A percentile compares a stretch with the other conserved stretches of the same genome.
Conservation (phyloP, 2,797 vertebrate species). For the Phataginus tricuspis region DNA sequence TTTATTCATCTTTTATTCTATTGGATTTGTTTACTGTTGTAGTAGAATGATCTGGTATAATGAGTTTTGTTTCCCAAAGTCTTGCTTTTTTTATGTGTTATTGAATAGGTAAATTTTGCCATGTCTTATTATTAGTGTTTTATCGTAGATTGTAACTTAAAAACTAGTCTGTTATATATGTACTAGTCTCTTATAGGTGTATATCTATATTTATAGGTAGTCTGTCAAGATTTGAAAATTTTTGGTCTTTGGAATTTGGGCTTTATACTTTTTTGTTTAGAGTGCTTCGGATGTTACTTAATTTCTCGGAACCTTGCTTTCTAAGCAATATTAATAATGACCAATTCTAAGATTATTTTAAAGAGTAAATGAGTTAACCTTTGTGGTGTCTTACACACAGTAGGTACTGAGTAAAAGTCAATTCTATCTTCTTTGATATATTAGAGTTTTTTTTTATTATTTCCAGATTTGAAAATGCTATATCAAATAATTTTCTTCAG, state of each 20-base stretch:
- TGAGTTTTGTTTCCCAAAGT: background rate
- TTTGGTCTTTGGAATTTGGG: background rate
- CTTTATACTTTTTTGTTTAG: constrained; percentile 12
- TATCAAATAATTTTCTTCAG: background rate
- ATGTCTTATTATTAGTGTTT: constrained; percentile 65
- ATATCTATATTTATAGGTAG: background rate
- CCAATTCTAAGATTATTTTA: background rate
- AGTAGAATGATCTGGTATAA: background rate
- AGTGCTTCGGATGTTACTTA: background rate
- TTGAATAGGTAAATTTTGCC: constrained; percentile 56
- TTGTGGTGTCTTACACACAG: background rate
- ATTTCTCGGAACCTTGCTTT: constrained; percentile 30
- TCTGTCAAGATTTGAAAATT: background rate
- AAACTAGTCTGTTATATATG: background rate
- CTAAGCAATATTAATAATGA: background rate
- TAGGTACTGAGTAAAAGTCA: background rate
- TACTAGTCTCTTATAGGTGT: background rate
- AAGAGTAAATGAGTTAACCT: background rate
- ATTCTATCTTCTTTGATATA: background rate
- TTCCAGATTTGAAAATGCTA: constrained; percentile 1
- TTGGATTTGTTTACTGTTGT: background rate
- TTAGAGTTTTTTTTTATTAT: background rate
- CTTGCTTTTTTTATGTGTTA: constrained; percentile 23
- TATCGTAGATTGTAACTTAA: constrained; percentile 34
- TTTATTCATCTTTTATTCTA: background rate